Conservation (phyloP, 2,888 invertebrate species). For the Melipona bicolor region DNA sequence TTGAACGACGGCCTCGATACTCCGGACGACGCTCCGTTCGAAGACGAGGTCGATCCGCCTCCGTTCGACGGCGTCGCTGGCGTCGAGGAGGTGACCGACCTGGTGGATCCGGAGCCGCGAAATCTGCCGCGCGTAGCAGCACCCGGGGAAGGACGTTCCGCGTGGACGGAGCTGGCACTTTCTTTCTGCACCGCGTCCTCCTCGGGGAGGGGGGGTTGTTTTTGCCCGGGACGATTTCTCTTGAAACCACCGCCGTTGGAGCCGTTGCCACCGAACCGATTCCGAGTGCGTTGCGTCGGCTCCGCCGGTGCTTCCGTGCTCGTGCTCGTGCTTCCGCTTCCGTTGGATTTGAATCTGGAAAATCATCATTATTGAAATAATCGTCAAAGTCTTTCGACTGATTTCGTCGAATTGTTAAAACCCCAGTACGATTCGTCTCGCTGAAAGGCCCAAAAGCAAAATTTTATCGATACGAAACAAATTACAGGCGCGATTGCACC, state of each 20-base stretch:
- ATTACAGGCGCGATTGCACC: too few species aligned
- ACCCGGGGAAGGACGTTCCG: conserved; percentile 72
- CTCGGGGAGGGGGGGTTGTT: conserved; percentile 58
- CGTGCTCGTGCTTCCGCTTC: conserved; percentile 72
- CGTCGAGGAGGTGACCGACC: conserved; percentile 69
- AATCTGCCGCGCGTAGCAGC: conserved; percentile 73
- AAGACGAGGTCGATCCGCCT: conserved; percentile 29
- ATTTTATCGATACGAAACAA: too few species aligned
- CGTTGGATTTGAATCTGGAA: conserved; percentile 77
- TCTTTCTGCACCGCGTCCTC: conserved; percentile 80
- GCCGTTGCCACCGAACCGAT: conserved; percentile 74
- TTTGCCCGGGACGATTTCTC: conserved; percentile 77
- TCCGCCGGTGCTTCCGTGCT: conserved; percentile 71
- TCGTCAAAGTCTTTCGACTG: neutral
- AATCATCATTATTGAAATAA: too few species aligned
- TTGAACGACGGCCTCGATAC: conserved; percentile 76
- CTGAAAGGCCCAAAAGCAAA: too few species aligned
- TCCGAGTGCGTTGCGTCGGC: conserved; percentile 74
- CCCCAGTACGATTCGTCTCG: too few species aligned
- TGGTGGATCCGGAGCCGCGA: conserved; percentile 73
- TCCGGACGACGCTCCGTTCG: conserved; percentile 49
- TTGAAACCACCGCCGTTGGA: conserved; percentile 74
- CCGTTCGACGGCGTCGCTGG: conserved; percentile 54
- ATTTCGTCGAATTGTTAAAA: too few species aligned
- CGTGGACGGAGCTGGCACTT: conserved; percentile 70